These are phyloP conservation scores for Nerophis ophidion DNA, from an alignment of 2,113 vertebrate species.

Conservation along the genomic window DNA sequence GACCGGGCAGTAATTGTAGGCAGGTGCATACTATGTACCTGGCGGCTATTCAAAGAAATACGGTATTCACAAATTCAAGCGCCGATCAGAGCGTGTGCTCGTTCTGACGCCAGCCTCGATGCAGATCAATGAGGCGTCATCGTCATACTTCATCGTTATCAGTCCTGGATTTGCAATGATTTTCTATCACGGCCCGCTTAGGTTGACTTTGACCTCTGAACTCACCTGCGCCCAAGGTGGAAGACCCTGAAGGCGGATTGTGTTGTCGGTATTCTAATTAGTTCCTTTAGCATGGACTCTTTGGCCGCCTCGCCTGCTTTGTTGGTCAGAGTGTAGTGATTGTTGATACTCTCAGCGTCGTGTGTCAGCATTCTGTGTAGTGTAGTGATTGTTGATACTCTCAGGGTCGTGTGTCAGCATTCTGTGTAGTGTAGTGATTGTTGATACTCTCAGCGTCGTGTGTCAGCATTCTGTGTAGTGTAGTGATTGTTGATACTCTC, in stretches of 20 bases:
- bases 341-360: constrained; percentile 43
- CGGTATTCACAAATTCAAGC: constrained; percentile 25
- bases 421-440: constrained; percentile 38
- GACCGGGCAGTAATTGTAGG: too few species aligned
- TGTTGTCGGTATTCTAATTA: constrained; percentile 52
- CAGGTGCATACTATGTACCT: too few species aligned
- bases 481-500: constrained; percentile 41
- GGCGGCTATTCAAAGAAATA: too few species aligned
- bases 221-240: constrained; percentile 30
- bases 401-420: constrained; percentile 56
- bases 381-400: constrained; percentile 41
- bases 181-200: constrained; percentile 56
- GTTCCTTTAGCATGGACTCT: constrained; percentile 53
- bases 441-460: constrained; percentile 42
- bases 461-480: too few species aligned
- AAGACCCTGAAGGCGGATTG: constrained; percentile 39
- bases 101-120: constrained; percentile 23
- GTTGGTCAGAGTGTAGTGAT: constrained; percentile 23
- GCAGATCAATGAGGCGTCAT: constrained; percentile 41
- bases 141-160: constrained; percentile 19
- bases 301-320: constrained; percentile 57
- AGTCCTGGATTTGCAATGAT: constrained; percentile 44
- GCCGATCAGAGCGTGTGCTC: constrained; percentile 14
- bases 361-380: constrained; percentile 62
- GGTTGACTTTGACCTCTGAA: constrained; percentile 70